Evolutionary conservation across 2,113 vertebrate genomes (phyloP).

Genomic region (Antigone vipio): DNA sequence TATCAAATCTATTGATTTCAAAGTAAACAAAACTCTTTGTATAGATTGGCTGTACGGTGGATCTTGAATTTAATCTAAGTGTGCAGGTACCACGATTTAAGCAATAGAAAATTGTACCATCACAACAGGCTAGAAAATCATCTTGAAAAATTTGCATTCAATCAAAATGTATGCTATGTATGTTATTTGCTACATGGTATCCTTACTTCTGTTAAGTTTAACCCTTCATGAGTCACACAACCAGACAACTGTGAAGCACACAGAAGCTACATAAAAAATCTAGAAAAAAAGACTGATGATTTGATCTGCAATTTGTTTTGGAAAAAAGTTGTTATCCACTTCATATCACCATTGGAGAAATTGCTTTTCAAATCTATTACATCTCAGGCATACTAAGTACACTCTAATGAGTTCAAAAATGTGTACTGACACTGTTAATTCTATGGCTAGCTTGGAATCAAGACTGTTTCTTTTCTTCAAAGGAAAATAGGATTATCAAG

Average conservation of each 20-base stretch:
- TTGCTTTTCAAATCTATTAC: slow-evolving; percentile 56
- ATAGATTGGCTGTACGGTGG: not conserved
- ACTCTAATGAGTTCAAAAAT: slow-evolving; percentile 65
- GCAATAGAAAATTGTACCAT: not conserved
- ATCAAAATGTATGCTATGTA: not conserved
- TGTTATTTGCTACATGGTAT: not conserved
- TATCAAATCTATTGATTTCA: not conserved
- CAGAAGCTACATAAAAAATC: not conserved
- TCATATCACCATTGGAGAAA: slow-evolving; percentile 51
- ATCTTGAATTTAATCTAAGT: not conserved
- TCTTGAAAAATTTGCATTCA: not conserved
- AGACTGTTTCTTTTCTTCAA: slow-evolving; percentile 70
- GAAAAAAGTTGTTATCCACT: slow-evolving; percentile 48
- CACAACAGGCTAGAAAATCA: not conserved
- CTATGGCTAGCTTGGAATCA: slow-evolving; percentile 47
- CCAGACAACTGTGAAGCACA: not conserved
- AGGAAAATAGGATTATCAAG: slow-evolving; percentile 76
- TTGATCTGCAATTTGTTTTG: slow-evolving; percentile 50
- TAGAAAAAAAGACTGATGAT: not conserved
- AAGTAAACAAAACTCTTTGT: slow-evolving; percentile 11
- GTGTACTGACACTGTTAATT: slow-evolving; percentile 70
- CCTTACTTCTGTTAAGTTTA: slow-evolving; percentile 17
- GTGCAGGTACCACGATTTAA: not conserved
- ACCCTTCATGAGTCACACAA: not conserved
- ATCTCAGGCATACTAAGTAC: slow-evolving; percentile 54